Percentiles rank a stretch among this genome's conserved stretches.
phyloP scores from a whole-genome alignment of 2,888 invertebrate species.

The Euclidia mi region DNA sequence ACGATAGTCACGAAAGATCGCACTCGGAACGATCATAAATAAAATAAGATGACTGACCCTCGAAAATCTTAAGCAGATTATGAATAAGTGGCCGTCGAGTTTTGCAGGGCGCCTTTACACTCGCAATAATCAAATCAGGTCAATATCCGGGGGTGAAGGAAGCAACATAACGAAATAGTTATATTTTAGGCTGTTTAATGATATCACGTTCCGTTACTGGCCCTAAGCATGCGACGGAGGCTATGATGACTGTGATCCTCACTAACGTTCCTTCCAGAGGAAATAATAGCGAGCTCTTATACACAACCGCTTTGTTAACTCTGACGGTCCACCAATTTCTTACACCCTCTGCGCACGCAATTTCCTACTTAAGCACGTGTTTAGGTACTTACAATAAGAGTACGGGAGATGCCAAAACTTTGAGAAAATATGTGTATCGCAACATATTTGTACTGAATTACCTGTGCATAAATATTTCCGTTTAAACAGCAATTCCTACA shows the following conservation, averaged over 20 bases:
- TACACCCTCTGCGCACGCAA: conserved; percentile 54
- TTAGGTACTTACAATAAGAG: conserved; percentile 22
- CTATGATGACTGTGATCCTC: conserved; percentile 38
- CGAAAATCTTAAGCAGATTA: conserved; percentile 68
- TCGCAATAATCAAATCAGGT: conserved; percentile 64
- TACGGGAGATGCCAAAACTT: neutral
- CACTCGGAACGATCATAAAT: conserved; percentile 63
- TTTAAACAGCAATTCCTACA: conserved; percentile 34
- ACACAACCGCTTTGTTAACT: conserved; percentile 62
- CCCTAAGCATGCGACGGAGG: conserved; percentile 57
- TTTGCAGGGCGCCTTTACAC: conserved; percentile 45
- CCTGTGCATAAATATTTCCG: conserved; percentile 25
- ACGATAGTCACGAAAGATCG: conserved; percentile 56
- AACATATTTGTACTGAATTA: conserved; percentile 23
- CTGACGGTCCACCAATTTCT: conserved; percentile 55
- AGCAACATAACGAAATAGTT: conserved; percentile 65
- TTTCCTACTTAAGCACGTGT: conserved; percentile 41
- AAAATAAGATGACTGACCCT: conserved; percentile 67
- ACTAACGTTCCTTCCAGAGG: conserved; percentile 48
- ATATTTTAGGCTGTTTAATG: conserved; percentile 64
- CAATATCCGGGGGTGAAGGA: conserved; percentile 66
- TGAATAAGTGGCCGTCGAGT: conserved; percentile 66
- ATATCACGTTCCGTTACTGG: conserved; percentile 60
- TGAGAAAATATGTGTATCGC: conserved; percentile 1
- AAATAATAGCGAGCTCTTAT: conserved; percentile 60